Evolutionary conservation across 2,797 vertebrate genomes (phyloP), one percentile per base, ranked within the genome.

Genomic region (Amphiprion clarkii): DNA sequence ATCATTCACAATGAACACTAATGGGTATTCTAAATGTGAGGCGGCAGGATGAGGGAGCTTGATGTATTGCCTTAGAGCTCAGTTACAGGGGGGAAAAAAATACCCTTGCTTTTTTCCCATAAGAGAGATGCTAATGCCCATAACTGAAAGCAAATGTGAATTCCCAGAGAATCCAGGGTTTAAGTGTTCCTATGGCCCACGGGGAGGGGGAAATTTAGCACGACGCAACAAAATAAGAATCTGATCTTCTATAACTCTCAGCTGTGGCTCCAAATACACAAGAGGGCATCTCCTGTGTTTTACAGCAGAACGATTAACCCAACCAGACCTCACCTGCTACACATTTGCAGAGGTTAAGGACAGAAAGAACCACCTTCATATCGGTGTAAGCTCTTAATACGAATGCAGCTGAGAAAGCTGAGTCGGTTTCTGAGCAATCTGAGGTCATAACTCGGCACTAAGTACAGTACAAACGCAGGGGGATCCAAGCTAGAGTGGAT

Each of bases 101-200:
- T 16, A 16, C 31, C 40, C 25, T 16, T 1, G 25, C 7, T 51
- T 76, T 42, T 75, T 86, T 85, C 79, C 76, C 83, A 84, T 76
- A 83, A 60, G 72, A 74, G 10, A 16, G 65, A 85, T 68, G 59
- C 33, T 80, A 81, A 81, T 79, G 51, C 73, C 74, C 61, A 36
- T 83, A 91, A 92, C 79, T 85, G 67, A 87, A 91, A 89, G 76
- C 85, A 88, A 89, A 90, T 89, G 87, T 89, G 80, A 71, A 86
- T 90, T 87, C 76, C 72, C 79, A 74, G 17, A 74, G 75, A 90
- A 82, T 85, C 71, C 36, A 9, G 78, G 86, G 76, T 90, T 90
- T 90, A 88, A 86, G 76, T 78, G 76, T 84, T 88, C 84, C 82
- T 56, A 19, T 53, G 60, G 79, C 67, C 63, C 74, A 54, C 40